phyloP scores from a whole-genome alignment of 2,113 vertebrate species.

The Corythaixoides concolor region DNA sequence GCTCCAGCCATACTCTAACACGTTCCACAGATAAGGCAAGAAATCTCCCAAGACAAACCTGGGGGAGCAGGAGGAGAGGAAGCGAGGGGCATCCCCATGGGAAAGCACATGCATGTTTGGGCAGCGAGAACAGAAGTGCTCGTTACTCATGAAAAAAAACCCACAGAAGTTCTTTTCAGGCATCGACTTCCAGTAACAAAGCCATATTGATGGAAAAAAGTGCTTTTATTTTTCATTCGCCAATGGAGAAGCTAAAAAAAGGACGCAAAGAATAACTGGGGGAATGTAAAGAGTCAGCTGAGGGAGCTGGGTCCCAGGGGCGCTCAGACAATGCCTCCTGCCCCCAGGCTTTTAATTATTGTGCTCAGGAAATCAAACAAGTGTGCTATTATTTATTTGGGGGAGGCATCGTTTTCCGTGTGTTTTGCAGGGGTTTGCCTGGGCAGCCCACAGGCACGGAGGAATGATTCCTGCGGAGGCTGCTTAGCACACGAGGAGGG shows the following conservation, averaged over 20 bases:
- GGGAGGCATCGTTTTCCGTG: conserved; percentile 31
- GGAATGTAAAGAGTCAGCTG: conserved; percentile 55
- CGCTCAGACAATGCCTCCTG: conserved; percentile 33
- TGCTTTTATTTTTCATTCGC: conserved; percentile 64
- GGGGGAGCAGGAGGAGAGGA: background rate
- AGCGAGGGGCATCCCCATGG: conserved; percentile 35
- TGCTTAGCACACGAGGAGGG: rapidly evolving
- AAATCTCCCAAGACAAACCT: background rate
- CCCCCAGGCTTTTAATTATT: conserved; percentile 51
- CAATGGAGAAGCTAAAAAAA: conserved; percentile 29
- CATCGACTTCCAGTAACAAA: conserved; percentile 62
- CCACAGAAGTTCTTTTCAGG: conserved; percentile 69
- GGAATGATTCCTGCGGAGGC: background rate
- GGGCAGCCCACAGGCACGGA: background rate
- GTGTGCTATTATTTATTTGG: conserved; percentile 55
- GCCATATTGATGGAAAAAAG: conserved; percentile 57
- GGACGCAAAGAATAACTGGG: conserved; percentile 14
- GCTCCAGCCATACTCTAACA: background rate
- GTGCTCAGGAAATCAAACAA: conserved; percentile 63
- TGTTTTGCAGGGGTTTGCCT: conserved; percentile 1
- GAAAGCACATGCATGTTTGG: conserved; percentile 56
- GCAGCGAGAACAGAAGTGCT: conserved; percentile 42
- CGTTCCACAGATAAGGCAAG: background rate
- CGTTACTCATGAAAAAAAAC: conserved; percentile 48
- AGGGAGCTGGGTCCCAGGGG: conserved; percentile 57